These are phyloP conservation scores for Cheumatopsyche charites DNA, from an alignment of 1,140 invertebrate genomes.

Conservation along the genomic window DNA sequence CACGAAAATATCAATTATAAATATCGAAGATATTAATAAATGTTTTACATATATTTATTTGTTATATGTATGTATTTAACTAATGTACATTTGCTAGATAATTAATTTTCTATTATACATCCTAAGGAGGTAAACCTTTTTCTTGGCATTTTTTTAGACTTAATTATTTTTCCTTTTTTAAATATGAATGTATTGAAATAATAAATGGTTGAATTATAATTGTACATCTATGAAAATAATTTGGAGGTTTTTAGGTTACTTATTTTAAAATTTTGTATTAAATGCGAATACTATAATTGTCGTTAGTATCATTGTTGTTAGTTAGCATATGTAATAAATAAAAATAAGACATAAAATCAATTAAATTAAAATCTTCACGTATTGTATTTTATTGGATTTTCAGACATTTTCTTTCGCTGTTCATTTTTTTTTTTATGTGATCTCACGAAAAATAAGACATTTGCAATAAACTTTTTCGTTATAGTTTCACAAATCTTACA, in stretches of 20 bases:
- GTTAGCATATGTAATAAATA: no score
- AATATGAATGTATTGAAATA: conserved; percentile 6
- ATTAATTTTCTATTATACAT: not conserved
- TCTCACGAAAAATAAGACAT: not conserved
- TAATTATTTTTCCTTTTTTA: not conserved
- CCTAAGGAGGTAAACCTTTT: not conserved
- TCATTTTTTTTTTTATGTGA: conserved; percentile 1
- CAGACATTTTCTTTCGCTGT: not conserved
- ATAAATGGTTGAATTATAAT: not conserved
- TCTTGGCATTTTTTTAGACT: not conserved
- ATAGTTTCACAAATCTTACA: no score
- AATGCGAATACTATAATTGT: conserved; percentile 5
- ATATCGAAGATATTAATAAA: no score
- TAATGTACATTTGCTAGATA: not conserved
- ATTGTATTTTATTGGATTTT: no score
- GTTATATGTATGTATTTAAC: no score
- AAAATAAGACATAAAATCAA: no score
- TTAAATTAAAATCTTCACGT: no score
- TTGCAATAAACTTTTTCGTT: no score
- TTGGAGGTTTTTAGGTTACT: not conserved
- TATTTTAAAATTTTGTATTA: conserved; percentile 2
- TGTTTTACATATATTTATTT: no score
- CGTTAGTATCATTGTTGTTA: no score
- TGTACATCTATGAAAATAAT: not conserved
- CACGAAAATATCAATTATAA: no score